A percentile compares a stretch with the other conserved stretches of the same genome.
These are phyloP conservation scores for Eptesicus fuscus DNA, from an alignment of 2,113 vertebrate species.

Conservation along the genomic window DNA sequence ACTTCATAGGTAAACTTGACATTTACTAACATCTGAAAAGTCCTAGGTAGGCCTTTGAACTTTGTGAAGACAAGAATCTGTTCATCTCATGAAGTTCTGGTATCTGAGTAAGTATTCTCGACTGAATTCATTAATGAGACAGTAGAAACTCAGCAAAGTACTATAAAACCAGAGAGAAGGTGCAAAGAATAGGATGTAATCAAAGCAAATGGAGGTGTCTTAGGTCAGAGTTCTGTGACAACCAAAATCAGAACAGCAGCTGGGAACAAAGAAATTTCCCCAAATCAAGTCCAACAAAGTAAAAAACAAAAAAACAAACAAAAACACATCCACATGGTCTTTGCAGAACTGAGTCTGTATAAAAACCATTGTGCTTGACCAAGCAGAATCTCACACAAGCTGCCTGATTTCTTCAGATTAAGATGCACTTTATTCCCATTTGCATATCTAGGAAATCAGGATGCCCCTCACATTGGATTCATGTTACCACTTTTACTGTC, in stretches of 20 bases:
- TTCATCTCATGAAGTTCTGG: slow-evolving; percentile 1
- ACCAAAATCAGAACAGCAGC: background rate
- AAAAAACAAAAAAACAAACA: background rate
- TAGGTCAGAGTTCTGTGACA: background rate
- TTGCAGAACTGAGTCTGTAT: background rate
- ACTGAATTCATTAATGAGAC: background rate
- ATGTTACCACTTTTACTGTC: background rate
- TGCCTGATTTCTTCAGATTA: slow-evolving; percentile 21
- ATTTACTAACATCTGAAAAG: slow-evolving; percentile 13
- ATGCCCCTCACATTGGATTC: background rate
- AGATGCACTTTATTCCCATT: background rate
- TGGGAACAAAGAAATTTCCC: background rate
- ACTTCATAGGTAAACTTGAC: background rate
- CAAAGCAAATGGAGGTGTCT: background rate
- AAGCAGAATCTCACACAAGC: background rate
- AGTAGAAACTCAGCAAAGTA: background rate
- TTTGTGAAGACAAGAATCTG: background rate
- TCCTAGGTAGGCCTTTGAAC: background rate
- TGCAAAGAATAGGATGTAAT: background rate
- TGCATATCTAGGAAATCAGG: background rate
- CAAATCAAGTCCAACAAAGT: background rate
- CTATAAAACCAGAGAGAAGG: background rate
- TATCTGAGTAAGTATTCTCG: background rate
- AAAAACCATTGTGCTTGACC: background rate
- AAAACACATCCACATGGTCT: background rate